Conservation (phyloP, 2,888 invertebrate genomes). For the Callyntrura guangdongensis region DNA sequence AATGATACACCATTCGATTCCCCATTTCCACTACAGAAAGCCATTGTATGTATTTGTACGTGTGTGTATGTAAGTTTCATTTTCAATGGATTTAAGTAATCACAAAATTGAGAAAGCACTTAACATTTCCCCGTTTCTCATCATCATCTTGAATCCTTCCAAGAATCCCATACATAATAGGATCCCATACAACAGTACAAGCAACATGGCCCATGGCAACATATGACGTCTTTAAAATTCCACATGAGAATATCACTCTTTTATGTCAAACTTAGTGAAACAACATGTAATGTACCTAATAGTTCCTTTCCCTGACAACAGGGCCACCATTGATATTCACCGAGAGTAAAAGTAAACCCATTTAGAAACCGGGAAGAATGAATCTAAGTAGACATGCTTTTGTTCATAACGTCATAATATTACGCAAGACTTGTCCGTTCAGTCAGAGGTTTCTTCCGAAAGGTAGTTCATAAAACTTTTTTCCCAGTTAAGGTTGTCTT, state of each 20-base stretch:
- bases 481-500: too few species aligned
- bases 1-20: not conserved
- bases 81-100: conserved; percentile 8
- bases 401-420: too few species aligned
- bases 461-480: too few species aligned
- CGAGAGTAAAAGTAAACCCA: not conserved
- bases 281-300: not conserved
- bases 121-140: not conserved
- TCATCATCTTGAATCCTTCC: not conserved
- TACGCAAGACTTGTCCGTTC: too few species aligned
- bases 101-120: not conserved
- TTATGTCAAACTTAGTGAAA: too few species aligned
- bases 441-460: too few species aligned
- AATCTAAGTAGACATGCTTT: not conserved
- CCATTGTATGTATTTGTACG: not conserved
- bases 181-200: not conserved
- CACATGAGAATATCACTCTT: too few species aligned
- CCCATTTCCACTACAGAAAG: not conserved
- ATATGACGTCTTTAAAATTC: conserved; percentile 42
- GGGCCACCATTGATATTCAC: not conserved
- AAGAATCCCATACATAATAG: too few species aligned
- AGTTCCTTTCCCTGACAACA: not conserved
- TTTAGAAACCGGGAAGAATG: not conserved
- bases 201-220: not conserved
- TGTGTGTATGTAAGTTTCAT: not conserved